phyloP scores from a whole-genome alignment of 2,888 invertebrate genomes.

The Galerucella nymphaeae region DNA sequence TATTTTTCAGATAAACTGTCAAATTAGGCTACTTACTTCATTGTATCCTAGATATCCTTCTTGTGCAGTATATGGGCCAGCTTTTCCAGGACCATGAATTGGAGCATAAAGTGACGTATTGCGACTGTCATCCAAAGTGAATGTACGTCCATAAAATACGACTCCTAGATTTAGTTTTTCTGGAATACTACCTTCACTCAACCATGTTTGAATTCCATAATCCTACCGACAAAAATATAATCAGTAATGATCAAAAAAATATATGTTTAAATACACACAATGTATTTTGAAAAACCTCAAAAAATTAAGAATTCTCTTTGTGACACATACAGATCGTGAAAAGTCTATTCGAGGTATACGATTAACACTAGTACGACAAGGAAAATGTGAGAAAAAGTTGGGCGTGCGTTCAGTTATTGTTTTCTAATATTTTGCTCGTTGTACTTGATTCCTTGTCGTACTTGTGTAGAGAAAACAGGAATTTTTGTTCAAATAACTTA shows the following conservation, averaged over 20 bases:
- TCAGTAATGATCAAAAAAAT: background rate
- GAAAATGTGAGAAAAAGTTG: too few relatives aligned
- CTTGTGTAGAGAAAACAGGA: too few relatives aligned
- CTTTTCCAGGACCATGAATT: conserved; percentile 68
- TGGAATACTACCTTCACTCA: conserved; percentile 68
- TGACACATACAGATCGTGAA: too few relatives aligned
- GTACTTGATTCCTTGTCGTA: too few relatives aligned
- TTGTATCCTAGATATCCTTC: conserved; percentile 80
- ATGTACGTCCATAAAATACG: conserved; percentile 78
- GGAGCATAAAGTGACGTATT: conserved; percentile 69
- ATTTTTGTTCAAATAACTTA: background rate
- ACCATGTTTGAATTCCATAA: conserved; percentile 67
- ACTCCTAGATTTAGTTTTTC: conserved; percentile 78
- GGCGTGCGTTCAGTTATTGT: too few relatives aligned
- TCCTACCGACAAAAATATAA: conserved; percentile 56
- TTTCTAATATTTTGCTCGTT: too few relatives aligned
- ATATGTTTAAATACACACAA: too few relatives aligned
- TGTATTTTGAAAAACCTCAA: too few relatives aligned
- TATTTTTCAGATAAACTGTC: too few relatives aligned
- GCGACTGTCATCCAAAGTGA: conserved; percentile 67
- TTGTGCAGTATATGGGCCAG: conserved; percentile 73
- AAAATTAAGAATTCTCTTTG: too few relatives aligned
- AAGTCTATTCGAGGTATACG: too few relatives aligned
- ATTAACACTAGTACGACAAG: too few relatives aligned
- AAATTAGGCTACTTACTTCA: conserved; percentile 71